Percentiles rank a stretch among this genome's conserved stretches.
Evolutionary conservation across 2,797 vertebrate species (phyloP).

Genomic region (Megaceryle alcyon): DNA sequence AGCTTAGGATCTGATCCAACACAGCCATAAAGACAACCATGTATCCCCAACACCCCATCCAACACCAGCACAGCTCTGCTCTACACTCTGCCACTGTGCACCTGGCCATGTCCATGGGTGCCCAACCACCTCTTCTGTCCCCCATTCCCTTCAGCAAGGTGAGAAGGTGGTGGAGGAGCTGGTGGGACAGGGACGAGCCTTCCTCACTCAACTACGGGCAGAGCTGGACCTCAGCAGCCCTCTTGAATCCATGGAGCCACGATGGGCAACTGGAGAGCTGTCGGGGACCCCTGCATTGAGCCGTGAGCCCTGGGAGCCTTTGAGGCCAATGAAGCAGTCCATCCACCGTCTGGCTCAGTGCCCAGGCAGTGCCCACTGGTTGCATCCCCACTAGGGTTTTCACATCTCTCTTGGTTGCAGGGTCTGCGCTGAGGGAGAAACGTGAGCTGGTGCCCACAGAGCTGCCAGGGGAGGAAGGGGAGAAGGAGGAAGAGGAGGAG

Average conservation of each 20-base stretch:
- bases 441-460: not conserved
- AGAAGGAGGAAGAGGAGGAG: not conserved
- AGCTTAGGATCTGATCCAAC: not conserved
- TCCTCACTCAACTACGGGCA: constrained; percentile 76
- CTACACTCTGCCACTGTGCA: not conserved
- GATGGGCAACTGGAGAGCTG: accelerated
- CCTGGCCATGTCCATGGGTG: accelerated
- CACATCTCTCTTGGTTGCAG: not conserved
- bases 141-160: constrained; percentile 20
- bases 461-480: not conserved
- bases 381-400: accelerated
- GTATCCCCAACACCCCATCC: not conserved
- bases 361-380: accelerated
- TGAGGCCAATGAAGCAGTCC: not conserved
- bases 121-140: not conserved
- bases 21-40: not conserved
- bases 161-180: constrained; percentile 77
- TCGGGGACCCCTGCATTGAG: accelerated
- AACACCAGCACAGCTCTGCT: not conserved
- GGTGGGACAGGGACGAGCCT: constrained; percentile 74
- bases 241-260: not conserved
- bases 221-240: constrained; percentile 62
- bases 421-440: not conserved
- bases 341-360: accelerated
- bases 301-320: not conserved